Percentiles rank a stretch among this genome's conserved stretches.
These are phyloP conservation scores for Rattus norvegicus DNA, from an alignment of 2,113 vertebrate genomes.

Conservation along the genomic window DNA sequence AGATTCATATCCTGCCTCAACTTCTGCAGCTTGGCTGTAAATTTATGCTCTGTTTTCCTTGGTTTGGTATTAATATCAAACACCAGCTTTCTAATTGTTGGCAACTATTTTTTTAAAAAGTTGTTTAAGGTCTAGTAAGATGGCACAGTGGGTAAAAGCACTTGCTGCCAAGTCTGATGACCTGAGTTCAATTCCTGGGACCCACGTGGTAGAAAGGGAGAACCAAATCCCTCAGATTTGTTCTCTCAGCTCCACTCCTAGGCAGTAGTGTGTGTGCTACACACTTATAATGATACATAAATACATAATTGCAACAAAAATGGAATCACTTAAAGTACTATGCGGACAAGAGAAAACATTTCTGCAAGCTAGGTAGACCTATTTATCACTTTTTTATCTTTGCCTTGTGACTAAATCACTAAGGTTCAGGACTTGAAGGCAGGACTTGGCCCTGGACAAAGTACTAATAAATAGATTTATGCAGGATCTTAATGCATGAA, in stretches of 20 bases:
- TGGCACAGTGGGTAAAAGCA: neutral
- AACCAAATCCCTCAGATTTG: neutral
- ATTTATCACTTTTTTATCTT: neutral
- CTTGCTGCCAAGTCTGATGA: neutral
- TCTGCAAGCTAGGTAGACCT: neutral
- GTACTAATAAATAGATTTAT: neutral
- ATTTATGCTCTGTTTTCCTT: neutral
- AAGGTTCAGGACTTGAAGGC: neutral
- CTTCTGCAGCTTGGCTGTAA: neutral
- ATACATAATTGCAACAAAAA: neutral
- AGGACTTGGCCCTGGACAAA: neutral
- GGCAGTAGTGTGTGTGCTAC: neutral
- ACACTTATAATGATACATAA: neutral
- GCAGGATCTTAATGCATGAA: neutral
- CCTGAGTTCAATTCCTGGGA: neutral
- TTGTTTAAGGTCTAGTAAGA: neutral
- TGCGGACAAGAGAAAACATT: neutral
- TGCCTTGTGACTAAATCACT: neutral
- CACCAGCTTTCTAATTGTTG: neutral
- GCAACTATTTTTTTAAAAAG: neutral
- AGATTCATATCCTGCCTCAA: neutral
- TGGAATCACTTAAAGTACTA: neutral
- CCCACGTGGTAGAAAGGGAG: neutral
- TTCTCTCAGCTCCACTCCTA: neutral
- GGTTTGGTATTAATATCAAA: neutral